phyloP scores from a whole-genome alignment of 2,888 invertebrate genomes.

The Ommatoiulus sabulosus region DNA sequence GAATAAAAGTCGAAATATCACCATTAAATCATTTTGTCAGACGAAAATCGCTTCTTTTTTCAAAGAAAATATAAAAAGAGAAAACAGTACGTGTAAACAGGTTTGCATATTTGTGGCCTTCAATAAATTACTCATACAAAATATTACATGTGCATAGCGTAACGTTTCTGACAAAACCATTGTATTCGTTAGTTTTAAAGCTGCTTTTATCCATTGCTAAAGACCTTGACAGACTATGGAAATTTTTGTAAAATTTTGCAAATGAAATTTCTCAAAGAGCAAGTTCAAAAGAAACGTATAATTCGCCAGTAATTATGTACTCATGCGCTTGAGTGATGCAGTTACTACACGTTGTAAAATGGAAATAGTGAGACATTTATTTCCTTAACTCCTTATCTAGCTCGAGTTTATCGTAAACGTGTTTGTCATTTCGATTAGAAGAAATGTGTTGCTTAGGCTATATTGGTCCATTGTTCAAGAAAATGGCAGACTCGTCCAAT shows the following conservation, averaged over 20 bases:
- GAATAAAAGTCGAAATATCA: neutral
- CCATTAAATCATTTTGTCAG: neutral
- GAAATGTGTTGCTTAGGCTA: neutral
- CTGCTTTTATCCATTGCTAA: conserved; percentile 3
- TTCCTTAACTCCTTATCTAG: neutral
- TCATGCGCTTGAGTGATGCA: neutral
- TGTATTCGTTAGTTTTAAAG: neutral
- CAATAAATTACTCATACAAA: conserved; percentile 47
- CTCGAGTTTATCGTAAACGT: neutral
- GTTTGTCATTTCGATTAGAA: conserved; percentile 23
- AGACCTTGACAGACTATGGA: conserved; percentile 39
- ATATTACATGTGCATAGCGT: conserved; percentile 45
- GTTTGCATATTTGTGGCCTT: conserved; percentile 21
- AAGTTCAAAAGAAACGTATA: conserved; percentile 45
- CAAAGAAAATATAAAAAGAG: neutral
- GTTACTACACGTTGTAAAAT: neutral
- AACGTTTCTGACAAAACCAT: neutral
- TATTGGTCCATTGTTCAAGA: neutral
- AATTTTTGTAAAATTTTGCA: conserved; percentile 24
- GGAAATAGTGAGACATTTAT: conserved; percentile 35
- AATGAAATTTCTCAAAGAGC: neutral
- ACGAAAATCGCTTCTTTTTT: neutral
- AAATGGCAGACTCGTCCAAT: neutral
- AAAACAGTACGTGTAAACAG: neutral
- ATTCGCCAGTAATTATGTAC: conserved; percentile 19